Base-by-base conservation (phyloP, 2,797 vertebrate genomes). In the Steatocranus sp. region DNA sequence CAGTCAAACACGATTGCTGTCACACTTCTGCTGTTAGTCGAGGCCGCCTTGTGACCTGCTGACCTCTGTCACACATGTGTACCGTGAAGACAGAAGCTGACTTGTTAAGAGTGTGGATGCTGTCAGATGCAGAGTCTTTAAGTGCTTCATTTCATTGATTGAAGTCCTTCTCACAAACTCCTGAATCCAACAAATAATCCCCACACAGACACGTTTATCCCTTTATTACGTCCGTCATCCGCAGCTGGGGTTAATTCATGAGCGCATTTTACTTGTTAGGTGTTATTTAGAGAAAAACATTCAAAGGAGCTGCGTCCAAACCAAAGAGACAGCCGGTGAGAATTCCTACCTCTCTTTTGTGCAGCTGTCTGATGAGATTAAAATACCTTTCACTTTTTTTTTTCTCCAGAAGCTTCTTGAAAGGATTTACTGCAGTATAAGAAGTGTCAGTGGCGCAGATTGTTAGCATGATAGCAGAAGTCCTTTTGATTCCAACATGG, bases 401-500 rank as follows among this genome's bases (percentile, higher is more conserved):
- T 61, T 61, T 34, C 56, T n/a, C 63, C 77, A 36, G 76, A 25
- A 51, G 23, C 51, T 78, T 76, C 80, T 89, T 92, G 76, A 89
- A 83, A 91, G 83, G 58, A 50, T 14, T 32, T 8, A 18, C 56
- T 76, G 53, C 54, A 15, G 23, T 15, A 25, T 54, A 78, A 43
- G 34, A 41, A 36, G 83, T 89, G 86, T 90, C 76, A 78, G 30
- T 54, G 88, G 32, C 1, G 20, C 78, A 51, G 81, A 87, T 84
- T 76, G 86, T 87, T 87, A 79, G 88, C 83, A 36, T 56, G 82
- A 85, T 86, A 74, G 84, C 80, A 78, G 68, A 77, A 17, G 41
- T 85, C 77, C 53, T 80, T 93, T 92, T 89, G 88, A 91, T 93
- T 88, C 70, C 74, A 75, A 46, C 70, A 53, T 63, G 79, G 75